Conservation (phyloP, 2,113 vertebrate genomes). For the Haliaeetus leucogaster region DNA sequence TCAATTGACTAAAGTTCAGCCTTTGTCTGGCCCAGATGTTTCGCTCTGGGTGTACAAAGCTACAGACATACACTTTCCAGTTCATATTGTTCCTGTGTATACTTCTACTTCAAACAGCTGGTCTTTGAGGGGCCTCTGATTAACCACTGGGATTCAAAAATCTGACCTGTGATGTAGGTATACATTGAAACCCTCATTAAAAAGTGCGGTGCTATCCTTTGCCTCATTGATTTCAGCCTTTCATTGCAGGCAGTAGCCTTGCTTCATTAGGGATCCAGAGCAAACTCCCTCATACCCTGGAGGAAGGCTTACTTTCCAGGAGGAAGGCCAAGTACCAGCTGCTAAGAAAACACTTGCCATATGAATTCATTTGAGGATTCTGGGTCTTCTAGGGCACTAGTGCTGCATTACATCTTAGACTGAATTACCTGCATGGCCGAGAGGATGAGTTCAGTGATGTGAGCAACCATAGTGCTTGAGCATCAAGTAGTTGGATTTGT, state of each 20-base stretch:
- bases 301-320: neutral
- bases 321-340: neutral
- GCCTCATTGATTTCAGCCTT: neutral
- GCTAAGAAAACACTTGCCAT: neutral
- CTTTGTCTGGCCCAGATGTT: neutral
- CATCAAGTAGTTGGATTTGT: neutral
- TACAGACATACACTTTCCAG: neutral
- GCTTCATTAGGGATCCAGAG: neutral
- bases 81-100: neutral
- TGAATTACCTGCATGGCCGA: neutral
- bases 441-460: neutral
- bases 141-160: neutral
- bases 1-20: neutral
- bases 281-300: neutral
- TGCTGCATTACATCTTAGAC: neutral
- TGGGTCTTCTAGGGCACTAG: neutral
- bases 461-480: neutral
- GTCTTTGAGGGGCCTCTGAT: neutral
- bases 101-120: neutral
- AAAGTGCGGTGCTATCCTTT: neutral
- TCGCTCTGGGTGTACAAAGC: neutral
- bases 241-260: neutral
- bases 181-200: neutral
- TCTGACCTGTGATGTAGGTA: neutral
- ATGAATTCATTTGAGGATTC: neutral